Evolutionary conservation across 2,797 vertebrate genomes (phyloP).

Genomic region (Danio tinwini): DNA sequence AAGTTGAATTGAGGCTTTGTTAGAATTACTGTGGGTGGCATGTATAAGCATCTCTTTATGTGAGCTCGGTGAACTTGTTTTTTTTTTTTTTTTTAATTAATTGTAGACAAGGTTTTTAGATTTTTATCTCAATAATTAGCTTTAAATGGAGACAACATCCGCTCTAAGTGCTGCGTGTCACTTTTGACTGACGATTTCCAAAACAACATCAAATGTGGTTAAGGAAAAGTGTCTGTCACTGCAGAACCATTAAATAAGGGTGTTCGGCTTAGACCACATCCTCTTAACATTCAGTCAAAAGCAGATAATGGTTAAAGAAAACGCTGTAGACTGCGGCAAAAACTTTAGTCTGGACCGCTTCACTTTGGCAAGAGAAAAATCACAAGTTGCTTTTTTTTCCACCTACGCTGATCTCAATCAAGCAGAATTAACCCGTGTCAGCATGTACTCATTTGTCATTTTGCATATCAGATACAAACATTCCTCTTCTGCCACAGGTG

Average conservation of each 20-base stretch:
- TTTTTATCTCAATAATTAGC: background rate
- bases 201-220: slow-evolving; percentile 1
- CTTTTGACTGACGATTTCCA: background rate
- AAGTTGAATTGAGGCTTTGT: background rate
- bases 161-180: background rate
- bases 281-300: slow-evolving; percentile 6
- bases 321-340: background rate
- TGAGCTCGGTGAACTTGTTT: background rate
- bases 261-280: slow-evolving; percentile 6
- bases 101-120: background rate
- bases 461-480: background rate
- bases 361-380: background rate
- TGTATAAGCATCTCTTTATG: background rate
- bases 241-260: slow-evolving; percentile 6
- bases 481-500: background rate
- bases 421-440: slow-evolving; percentile 12
- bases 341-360: slow-evolving; percentile 9
- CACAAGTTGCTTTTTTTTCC: slow-evolving; percentile 15
- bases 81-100: background rate
- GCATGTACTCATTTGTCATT: slow-evolving; percentile 6
- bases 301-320: slow-evolving; percentile 7
- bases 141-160: background rate
- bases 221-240: background rate
- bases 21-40: too few species aligned
- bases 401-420: slow-evolving; percentile 22